These are phyloP conservation scores for Saguinus imperator DNA, from an alignment of 2,113 vertebrate genomes.

Conservation along the genomic window DNA sequence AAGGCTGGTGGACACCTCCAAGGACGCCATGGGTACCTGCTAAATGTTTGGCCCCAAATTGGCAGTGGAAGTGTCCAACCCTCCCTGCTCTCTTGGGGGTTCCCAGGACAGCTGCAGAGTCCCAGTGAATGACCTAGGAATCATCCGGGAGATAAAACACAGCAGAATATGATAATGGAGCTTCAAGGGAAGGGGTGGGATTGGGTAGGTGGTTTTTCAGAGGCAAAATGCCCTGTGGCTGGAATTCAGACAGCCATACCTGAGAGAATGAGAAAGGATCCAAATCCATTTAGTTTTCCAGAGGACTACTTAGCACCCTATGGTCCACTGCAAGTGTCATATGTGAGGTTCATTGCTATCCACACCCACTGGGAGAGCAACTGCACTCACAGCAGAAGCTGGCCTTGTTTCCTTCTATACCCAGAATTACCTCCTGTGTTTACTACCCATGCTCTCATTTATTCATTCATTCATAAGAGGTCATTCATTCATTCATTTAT, in stretches of 20 bases:
- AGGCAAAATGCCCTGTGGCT: background rate
- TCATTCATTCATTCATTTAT: background rate
- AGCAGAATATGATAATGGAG: background rate
- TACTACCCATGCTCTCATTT: background rate
- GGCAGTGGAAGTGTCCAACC: background rate
- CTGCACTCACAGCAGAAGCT: no score
- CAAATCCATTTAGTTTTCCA: background rate
- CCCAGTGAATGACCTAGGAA: background rate
- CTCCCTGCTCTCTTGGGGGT: background rate
- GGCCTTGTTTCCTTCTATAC: background rate
- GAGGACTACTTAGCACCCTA: background rate
- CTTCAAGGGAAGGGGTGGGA: background rate
- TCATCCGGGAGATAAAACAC: background rate
- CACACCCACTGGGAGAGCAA: no score
- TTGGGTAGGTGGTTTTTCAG: background rate
- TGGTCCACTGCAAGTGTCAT: background rate
- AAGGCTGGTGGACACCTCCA: background rate
- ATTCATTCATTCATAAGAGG: background rate
- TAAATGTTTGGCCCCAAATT: background rate
- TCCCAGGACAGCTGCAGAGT: background rate
- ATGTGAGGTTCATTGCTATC: background rate
- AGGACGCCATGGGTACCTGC: rapidly evolving
- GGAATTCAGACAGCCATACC: background rate
- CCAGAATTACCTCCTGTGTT: background rate
- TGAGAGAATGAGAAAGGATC: background rate